These are phyloP conservation scores for Conus ventricosus DNA, from an alignment of 1,140 invertebrate species.

Conservation along the genomic window DNA sequence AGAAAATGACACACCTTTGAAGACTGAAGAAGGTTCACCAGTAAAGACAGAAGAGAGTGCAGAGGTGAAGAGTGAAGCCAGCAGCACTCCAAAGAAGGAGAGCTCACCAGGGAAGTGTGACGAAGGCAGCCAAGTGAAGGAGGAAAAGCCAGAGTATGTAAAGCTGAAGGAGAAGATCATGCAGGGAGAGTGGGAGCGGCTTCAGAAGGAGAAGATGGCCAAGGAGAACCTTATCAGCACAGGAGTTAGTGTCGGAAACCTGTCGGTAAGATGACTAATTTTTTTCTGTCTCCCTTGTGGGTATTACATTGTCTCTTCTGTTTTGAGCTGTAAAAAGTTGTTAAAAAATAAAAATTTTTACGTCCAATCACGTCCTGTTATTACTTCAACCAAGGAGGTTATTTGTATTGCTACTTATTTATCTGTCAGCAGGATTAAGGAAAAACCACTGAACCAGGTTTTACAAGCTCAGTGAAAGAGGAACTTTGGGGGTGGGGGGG, in stretches of 20 bases:
- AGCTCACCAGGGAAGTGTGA: background rate
- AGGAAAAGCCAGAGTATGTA: constrained; percentile 43
- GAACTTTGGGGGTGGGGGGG: too few species aligned
- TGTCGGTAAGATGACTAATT: constrained; percentile 25
- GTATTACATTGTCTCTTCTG: too few species aligned
- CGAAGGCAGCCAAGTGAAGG: background rate
- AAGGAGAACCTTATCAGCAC: constrained; percentile 24
- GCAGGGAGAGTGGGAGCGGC: constrained; percentile 42
- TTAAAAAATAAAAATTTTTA: too few species aligned
- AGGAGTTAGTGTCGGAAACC: constrained; percentile 23
- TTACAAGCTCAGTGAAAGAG: too few species aligned
- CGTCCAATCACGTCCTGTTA: too few species aligned
- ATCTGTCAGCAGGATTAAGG: too few species aligned
- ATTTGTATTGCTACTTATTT: too few species aligned
- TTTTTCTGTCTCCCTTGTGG: too few species aligned
- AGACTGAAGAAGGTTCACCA: background rate
- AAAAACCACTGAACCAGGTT: too few species aligned
- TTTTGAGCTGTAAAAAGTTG: too few species aligned
- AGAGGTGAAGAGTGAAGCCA: background rate
- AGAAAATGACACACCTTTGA: background rate
- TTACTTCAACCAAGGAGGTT: too few species aligned
- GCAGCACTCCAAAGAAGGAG: constrained; percentile 15
- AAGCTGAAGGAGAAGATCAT: constrained; percentile 49
- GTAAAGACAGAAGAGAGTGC: background rate
- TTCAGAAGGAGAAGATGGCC: constrained; percentile 35